Evolutionary conservation across 37 sponge, comb jelly and placozoan species (phyloP).

Genomic region (Bolinopsis microptera): DNA sequence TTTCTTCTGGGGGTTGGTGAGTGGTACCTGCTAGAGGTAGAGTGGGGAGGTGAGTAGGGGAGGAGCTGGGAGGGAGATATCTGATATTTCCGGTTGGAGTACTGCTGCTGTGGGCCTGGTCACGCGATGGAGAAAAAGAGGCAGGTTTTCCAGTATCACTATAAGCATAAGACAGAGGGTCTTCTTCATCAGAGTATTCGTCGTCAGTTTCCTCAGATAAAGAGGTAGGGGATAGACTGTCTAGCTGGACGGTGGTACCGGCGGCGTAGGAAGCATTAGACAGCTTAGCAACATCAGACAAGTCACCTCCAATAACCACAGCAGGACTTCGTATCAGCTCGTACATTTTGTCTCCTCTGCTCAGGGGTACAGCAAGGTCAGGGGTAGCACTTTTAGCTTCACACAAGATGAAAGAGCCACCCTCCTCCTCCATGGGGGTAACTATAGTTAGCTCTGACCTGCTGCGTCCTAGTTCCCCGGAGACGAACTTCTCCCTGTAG

Average conservation of each 20-base stretch:
- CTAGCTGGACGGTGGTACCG: background rate
- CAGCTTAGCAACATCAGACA: background rate
- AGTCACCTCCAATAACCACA: background rate
- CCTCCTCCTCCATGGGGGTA: background rate
- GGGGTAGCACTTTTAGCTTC: background rate
- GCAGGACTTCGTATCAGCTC: background rate
- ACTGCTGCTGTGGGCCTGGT: too few species aligned
- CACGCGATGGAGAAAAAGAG: too few species aligned
- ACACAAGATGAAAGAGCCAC: constrained; percentile 1
- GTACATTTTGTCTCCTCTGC: background rate
- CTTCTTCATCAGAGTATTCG: background rate
- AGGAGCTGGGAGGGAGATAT: background rate
- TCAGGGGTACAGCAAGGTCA: background rate
- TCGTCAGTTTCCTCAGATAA: background rate
- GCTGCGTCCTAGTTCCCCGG: background rate
- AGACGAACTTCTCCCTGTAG: constrained; percentile 2
- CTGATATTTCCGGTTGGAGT: background rate
- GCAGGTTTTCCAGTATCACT: background rate
- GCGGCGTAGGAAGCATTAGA: background rate
- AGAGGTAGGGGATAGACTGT: background rate
- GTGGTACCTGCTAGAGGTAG: too few species aligned
- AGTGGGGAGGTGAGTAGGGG: too few species aligned
- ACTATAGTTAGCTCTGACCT: background rate
- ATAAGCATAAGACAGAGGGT: background rate
- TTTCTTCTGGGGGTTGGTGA: background rate